Percentiles rank a stretch among this genome's conserved stretches.
Evolutionary conservation across 2,113 vertebrate genomes (phyloP).

Genomic region (Cyphomyrus plagiostoma): DNA sequence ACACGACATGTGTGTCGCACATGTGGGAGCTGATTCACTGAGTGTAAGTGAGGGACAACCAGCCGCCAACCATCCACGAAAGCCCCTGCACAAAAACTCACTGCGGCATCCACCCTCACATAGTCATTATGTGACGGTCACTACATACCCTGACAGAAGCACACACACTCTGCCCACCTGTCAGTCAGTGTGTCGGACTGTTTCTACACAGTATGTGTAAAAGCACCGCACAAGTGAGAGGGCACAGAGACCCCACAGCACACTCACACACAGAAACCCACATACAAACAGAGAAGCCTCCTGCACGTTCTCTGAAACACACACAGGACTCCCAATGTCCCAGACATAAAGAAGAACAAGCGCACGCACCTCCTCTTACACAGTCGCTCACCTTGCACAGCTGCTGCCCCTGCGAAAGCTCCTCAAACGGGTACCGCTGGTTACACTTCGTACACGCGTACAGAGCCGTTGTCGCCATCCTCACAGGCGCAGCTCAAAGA

Average conservation of each 20-base stretch:
- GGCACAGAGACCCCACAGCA: background rate
- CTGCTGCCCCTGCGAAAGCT: conserved; percentile 95
- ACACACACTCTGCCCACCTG: background rate
- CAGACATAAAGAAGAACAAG: too few relatives aligned
- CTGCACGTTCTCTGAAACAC: background rate
- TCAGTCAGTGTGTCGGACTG: background rate
- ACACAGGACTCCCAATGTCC: background rate
- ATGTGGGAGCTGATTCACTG: background rate
- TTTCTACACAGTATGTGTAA: background rate
- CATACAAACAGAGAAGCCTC: background rate
- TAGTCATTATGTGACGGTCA: background rate
- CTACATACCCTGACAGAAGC: background rate
- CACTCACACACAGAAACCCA: too few relatives aligned
- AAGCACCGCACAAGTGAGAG: background rate
- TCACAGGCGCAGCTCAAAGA: conserved; percentile 26
- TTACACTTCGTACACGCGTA: conserved; percentile 96
- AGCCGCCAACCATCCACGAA: background rate
- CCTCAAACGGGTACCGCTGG: conserved; percentile 94
- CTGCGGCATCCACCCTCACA: background rate
- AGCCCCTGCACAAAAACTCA: background rate
- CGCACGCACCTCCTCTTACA: background rate
- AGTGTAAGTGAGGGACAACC: background rate
- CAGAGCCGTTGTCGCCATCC: conserved; percentile 85
- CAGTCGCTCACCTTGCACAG: conserved; percentile 79
- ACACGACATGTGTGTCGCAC: background rate